Evolutionary conservation across 2,888 invertebrate species (phyloP).

Genomic region (Microchrysa polita): DNA sequence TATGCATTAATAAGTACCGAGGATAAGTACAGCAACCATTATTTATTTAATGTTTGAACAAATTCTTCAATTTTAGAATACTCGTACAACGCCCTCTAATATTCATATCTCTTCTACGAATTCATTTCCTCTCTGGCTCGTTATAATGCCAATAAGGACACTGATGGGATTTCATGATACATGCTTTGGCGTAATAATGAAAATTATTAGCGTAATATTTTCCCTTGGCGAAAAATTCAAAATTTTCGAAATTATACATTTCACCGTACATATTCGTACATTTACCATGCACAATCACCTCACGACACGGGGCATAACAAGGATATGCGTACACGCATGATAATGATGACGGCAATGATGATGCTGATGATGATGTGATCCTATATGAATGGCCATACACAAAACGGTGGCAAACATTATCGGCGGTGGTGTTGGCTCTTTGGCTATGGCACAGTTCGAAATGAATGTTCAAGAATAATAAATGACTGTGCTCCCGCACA

Average conservation of each 20-base stretch:
- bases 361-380: slow-evolving; percentile 38
- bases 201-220: slow-evolving; percentile 50
- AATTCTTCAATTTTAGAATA: too few relatives aligned
- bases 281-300: neutral
- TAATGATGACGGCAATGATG: slow-evolving; percentile 28
- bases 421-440: neutral
- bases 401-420: neutral
- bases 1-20: too few relatives aligned
- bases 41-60: too few relatives aligned
- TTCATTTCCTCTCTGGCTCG: slow-evolving; percentile 17
- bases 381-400: slow-evolving; percentile 28
- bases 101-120: neutral
- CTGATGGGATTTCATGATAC: slow-evolving; percentile 49
- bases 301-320: too few relatives aligned
- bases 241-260: slow-evolving; percentile 36
- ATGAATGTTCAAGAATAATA: slow-evolving; percentile 28
- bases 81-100: too few relatives aligned
- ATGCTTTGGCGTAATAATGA: slow-evolving; percentile 49
- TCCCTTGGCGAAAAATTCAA: slow-evolving; percentile 49
- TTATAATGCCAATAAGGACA: slow-evolving; percentile 46
- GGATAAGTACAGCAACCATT: too few relatives aligned
- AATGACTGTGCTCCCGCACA: neutral
- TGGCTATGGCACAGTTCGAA: too few relatives aligned
- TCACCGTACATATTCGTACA: neutral
- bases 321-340: neutral